Conservation (phyloP, 1,140 invertebrate genomes). For the Plectrocnemia conspersa region DNA sequence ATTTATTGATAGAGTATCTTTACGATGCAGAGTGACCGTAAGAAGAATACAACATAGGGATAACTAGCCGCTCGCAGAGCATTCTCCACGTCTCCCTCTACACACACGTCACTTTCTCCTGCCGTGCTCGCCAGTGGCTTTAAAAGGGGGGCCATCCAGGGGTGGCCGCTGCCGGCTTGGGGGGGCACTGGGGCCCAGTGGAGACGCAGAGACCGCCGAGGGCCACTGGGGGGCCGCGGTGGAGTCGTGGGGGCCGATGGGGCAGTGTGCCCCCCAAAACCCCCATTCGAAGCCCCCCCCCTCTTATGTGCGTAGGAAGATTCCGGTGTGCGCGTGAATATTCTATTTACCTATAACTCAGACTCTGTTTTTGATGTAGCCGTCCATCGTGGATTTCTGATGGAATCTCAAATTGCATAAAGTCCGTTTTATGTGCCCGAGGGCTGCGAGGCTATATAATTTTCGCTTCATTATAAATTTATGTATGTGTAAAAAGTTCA, state of each 20-base stretch:
- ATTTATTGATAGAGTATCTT: slow-evolving; percentile 14
- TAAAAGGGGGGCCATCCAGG: slow-evolving; percentile 30
- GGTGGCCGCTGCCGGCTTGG: neutral
- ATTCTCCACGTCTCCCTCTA: slow-evolving; percentile 14
- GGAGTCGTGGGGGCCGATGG: neutral
- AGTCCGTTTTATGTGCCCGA: too few species aligned
- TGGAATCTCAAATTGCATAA: slow-evolving; percentile 29
- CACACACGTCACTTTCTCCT: slow-evolving; percentile 25
- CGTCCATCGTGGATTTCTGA: slow-evolving; percentile 26
- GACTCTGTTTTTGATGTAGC: slow-evolving; percentile 28
- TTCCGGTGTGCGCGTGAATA: slow-evolving; percentile 27
- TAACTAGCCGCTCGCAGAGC: slow-evolving; percentile 21
- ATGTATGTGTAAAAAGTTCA: slow-evolving; percentile 3
- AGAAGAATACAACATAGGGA: slow-evolving; percentile 23
- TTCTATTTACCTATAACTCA: slow-evolving; percentile 31
- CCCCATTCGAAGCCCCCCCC: neutral
- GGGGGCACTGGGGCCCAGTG: neutral
- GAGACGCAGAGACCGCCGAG: slow-evolving; percentile 18
- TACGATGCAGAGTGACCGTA: slow-evolving; percentile 27
- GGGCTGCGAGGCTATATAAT: slow-evolving; percentile 2
- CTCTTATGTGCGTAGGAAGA: slow-evolving; percentile 33
- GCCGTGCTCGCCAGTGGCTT: slow-evolving; percentile 33
- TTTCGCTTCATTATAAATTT: neutral
- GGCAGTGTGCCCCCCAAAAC: neutral
- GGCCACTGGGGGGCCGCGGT: slow-evolving; percentile 12